phyloP scores from a whole-genome alignment of 1,140 invertebrate species.

The Aradophagus sp. region DNA sequence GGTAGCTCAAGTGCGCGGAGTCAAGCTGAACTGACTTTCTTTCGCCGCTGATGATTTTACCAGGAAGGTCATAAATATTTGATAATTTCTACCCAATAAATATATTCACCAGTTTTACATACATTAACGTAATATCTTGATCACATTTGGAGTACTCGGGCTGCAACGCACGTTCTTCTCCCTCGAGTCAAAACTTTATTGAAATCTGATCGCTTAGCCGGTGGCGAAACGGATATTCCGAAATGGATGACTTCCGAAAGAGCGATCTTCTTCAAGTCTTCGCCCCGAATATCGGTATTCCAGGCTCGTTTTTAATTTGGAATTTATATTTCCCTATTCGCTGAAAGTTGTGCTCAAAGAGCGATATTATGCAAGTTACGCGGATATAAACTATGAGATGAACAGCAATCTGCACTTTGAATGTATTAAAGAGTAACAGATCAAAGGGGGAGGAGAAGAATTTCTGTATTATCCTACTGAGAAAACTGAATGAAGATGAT shows the following conservation, averaged over 20 bases:
- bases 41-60: too few species aligned
- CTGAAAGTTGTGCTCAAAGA: constrained; percentile 35
- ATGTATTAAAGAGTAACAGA: constrained; percentile 39
- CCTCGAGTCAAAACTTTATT: constrained; percentile 52
- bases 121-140: constrained; percentile 36
- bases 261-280: constrained; percentile 46
- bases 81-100: constrained; percentile 29
- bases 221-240: constrained; percentile 46
- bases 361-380: constrained; percentile 41
- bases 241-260: constrained; percentile 53
- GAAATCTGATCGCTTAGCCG: constrained; percentile 53
- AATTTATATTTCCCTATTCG: constrained; percentile 51
- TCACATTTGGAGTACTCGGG: constrained; percentile 9
- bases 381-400: constrained; percentile 37
- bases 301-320: constrained; percentile 43
- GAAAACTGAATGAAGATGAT: too few species aligned
- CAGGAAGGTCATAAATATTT: constrained; percentile 22
- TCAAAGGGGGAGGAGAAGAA: too few species aligned
- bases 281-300: constrained; percentile 38
- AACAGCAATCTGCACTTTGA: constrained; percentile 51
- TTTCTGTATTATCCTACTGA: too few species aligned
- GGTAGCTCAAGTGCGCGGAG: too few species aligned
- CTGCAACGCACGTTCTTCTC: constrained; percentile 41
- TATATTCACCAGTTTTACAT: constrained; percentile 26
- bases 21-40: too few species aligned